Conservation (phyloP, 2,113 vertebrate species). For the Spilogale gracilis region DNA sequence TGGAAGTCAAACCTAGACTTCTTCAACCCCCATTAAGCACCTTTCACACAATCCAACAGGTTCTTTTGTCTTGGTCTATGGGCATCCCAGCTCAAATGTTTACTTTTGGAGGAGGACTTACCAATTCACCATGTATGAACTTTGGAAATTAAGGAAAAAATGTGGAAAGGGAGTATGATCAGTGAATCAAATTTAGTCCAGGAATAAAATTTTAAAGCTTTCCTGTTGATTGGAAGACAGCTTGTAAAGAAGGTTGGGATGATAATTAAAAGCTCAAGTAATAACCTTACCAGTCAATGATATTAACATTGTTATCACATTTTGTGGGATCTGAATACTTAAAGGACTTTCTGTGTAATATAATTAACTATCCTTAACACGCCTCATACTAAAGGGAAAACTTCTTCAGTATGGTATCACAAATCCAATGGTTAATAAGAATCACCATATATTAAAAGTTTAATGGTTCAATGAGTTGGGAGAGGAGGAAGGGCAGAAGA, state of each 20-base stretch:
- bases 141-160: background rate
- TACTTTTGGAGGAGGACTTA: background rate
- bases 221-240: background rate
- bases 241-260: background rate
- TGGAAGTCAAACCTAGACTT: background rate
- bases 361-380: conserved; percentile 55
- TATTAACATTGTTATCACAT: conserved; percentile 44
- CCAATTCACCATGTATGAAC: background rate
- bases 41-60: background rate
- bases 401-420: conserved; percentile 36
- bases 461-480: background rate
- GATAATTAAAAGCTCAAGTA: background rate
- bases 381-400: conserved; percentile 23
- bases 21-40: accelerated
- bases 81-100: background rate
- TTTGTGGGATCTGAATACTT: conserved; percentile 50
- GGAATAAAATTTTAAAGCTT: background rate
- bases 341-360: conserved; percentile 8
- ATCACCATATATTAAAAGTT: background rate
- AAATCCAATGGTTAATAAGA: conserved; percentile 54
- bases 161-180: background rate
- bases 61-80: background rate
- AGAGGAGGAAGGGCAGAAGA: background rate
- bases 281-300: conserved; percentile 11
- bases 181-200: background rate